Conservation (phyloP, 2,888 invertebrate genomes). For the Orthosia gracilis region DNA sequence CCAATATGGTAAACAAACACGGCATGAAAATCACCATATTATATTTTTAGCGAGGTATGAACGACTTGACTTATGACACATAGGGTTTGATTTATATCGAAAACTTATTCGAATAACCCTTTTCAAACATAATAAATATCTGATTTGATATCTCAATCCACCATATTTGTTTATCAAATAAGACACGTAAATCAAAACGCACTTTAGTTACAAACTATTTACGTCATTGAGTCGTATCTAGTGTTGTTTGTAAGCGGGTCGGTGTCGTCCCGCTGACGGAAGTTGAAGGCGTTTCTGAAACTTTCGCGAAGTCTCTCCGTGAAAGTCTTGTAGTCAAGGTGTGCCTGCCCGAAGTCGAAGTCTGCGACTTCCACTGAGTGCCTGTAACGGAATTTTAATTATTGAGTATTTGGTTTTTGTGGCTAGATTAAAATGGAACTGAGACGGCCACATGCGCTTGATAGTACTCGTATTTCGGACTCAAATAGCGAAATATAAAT, state of each 20-base stretch:
- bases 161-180: slow-evolving; percentile 38
- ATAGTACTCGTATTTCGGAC: not conserved
- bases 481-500: not conserved
- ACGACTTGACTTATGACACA: not conserved
- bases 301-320: slow-evolving; percentile 95
- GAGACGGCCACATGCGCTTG: not conserved
- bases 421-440: not conserved
- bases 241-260: slow-evolving; percentile 85
- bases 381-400: slow-evolving; percentile 80
- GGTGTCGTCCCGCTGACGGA: slow-evolving; percentile 81
- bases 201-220: slow-evolving; percentile 61
- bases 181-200: not conserved
- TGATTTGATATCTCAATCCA: not conserved
- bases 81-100: not conserved
- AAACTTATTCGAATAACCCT: not conserved
- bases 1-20: slow-evolving; percentile 24
- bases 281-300: slow-evolving; percentile 88
- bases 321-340: slow-evolving; percentile 97
- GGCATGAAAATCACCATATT: not conserved
- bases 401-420: not conserved
- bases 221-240: slow-evolving; percentile 91
- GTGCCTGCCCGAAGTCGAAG: slow-evolving; percentile 96
- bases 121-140: not conserved
- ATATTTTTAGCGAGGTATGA: not conserved
- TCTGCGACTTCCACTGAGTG: slow-evolving; percentile 97